phyloP scores from a whole-genome alignment of 2,888 invertebrate species.

The Andricus curvator region DNA sequence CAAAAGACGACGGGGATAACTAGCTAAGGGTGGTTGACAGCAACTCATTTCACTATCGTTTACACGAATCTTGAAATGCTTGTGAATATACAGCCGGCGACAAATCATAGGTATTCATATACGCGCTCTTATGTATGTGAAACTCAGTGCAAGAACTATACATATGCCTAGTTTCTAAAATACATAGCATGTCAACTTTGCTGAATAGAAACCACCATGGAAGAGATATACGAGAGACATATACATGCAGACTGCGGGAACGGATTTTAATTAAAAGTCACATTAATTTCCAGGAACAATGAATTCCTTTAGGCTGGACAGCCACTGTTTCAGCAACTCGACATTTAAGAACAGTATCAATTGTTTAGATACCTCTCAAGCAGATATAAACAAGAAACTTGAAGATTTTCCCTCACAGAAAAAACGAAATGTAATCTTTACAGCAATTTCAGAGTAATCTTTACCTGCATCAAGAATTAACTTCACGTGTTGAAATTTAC shows the following conservation, averaged over 20 bases:
- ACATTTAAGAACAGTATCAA: not conserved
- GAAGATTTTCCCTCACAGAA: rapidly evolving
- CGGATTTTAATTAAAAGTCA: constrained; percentile 69
- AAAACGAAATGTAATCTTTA: too few species aligned
- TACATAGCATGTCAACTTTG: constrained; percentile 21
- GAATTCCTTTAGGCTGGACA: constrained; percentile 50
- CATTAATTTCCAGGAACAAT: constrained; percentile 67
- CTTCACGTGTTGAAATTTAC: too few species aligned
- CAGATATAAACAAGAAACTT: not conserved
- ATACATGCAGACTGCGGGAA: constrained; percentile 30
- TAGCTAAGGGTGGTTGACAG: constrained; percentile 16
- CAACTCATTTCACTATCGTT: constrained; percentile 19
- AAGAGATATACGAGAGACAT: not conserved
- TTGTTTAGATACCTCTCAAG: not conserved
- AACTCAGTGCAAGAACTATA: not conserved
- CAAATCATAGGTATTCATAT: constrained; percentile 29
- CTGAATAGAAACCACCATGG: constrained; percentile 14
- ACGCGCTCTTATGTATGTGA: not conserved
- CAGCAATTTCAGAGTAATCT: too few species aligned
- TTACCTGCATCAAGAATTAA: too few species aligned
- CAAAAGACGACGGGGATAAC: constrained; percentile 11
- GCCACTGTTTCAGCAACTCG: not conserved
- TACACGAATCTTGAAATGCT: constrained; percentile 23
- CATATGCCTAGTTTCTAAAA: constrained; percentile 23
- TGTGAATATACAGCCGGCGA: not conserved